These are phyloP conservation scores for Neoscelio sp. DNA, from an alignment of 2,888 invertebrate genomes.

Conservation along the genomic window DNA sequence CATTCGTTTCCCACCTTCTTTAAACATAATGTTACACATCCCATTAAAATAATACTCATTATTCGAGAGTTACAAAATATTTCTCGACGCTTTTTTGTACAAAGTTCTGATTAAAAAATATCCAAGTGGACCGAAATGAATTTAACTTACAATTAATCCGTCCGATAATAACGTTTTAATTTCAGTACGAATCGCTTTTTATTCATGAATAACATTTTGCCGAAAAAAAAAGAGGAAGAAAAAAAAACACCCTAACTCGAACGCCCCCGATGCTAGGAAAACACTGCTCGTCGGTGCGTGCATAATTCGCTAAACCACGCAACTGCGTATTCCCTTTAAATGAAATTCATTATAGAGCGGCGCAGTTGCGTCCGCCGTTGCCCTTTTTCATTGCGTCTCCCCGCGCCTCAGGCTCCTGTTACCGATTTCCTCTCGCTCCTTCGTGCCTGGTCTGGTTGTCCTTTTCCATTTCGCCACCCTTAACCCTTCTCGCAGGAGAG, in stretches of 20 bases:
- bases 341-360: constrained; percentile 45
- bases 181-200: too few relatives aligned
- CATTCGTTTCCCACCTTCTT: too few relatives aligned
- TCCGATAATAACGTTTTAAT: too few relatives aligned
- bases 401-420: constrained; percentile 20
- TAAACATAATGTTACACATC: too few relatives aligned
- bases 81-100: too few relatives aligned
- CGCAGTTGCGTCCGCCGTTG: constrained; percentile 24
- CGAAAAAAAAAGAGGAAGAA: constrained; percentile 7
- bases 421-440: constrained; percentile 49
- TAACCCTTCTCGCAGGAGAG: too few relatives aligned
- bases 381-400: constrained; percentile 23
- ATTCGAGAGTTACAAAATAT: too few relatives aligned
- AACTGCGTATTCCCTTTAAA: constrained; percentile 61
- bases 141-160: constrained; percentile 26
- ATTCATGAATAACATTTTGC: too few relatives aligned
- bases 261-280: constrained; percentile 25
- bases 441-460: constrained; percentile 1
- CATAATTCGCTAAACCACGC: constrained; percentile 53
- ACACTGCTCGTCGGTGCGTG: constrained; percentile 23
- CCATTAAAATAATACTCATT: too few relatives aligned
- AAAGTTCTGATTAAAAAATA: too few relatives aligned
- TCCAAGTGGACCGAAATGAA: too few relatives aligned
- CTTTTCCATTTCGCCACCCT: constrained; percentile 43
- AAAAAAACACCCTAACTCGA: constrained; percentile 27